A percentile compares a stretch with the other conserved stretches of the same genome.
These are phyloP conservation scores for Leptonema lineaticorne DNA, from an alignment of 1,140 invertebrate species.

Conservation along the genomic window DNA sequence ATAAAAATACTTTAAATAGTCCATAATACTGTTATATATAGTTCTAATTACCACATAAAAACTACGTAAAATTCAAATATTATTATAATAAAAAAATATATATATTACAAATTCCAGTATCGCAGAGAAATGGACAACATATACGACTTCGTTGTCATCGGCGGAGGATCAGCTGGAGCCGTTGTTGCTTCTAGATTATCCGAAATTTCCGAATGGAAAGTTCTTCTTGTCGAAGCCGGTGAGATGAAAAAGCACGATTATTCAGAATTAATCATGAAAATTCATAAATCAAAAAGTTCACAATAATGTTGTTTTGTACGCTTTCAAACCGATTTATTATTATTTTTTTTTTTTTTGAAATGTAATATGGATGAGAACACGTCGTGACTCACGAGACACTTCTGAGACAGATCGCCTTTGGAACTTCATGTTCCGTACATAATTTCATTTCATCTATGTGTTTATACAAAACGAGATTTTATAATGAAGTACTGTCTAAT, in stretches of 20 bases:
- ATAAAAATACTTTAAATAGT: too few species aligned
- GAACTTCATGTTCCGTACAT: background rate
- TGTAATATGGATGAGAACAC: conserved; percentile 3
- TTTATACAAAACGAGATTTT: too few species aligned
- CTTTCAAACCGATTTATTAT: background rate
- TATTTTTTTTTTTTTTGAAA: background rate
- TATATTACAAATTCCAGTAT: too few species aligned
- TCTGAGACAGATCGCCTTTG: background rate
- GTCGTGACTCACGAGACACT: conserved; percentile 19
- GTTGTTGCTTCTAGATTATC: conserved; percentile 80
- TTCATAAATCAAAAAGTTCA: background rate
- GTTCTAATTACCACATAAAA: too few species aligned
- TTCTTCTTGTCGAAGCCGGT: conserved; percentile 82
- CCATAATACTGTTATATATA: too few species aligned
- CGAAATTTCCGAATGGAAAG: conserved; percentile 75
- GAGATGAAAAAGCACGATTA: conserved; percentile 35
- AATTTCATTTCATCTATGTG: too few species aligned
- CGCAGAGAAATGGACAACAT: conserved; percentile 62
- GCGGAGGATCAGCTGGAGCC: conserved; percentile 82
- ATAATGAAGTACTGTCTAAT: too few species aligned
- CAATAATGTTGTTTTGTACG: background rate
- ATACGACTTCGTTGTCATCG: conserved; percentile 86
- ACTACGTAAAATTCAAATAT: too few species aligned
- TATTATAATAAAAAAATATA: too few species aligned
- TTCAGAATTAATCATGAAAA: too few species aligned